Evolutionary conservation across 2,113 vertebrate genomes (phyloP), one percentile per base, ranked within the genome.

Genomic region (Datnioides undecimradiatus): DNA sequence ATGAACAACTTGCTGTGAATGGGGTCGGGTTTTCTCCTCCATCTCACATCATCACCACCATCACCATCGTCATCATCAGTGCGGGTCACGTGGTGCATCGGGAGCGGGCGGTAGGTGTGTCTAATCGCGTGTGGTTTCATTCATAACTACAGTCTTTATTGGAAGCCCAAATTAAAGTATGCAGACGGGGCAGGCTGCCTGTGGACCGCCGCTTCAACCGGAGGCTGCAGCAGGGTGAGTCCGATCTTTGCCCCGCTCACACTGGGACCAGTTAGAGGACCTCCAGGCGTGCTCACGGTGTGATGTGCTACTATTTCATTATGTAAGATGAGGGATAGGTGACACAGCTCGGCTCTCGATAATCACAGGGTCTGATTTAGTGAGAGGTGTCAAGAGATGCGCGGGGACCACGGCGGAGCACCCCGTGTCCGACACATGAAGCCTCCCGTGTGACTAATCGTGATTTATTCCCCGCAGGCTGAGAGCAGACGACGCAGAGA

Each of bases 131-230:
- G 88, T 81, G 87, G 90, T 90, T 95, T 95, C 94, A 95, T 95
- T 95, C 95, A 95, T 96, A 95, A 96, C 91, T 95, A 90, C 89
- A 77, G 82, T 91, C 79, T 52, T 88, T 75, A 87, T 92, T 88
- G 75, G 82, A 76, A 90, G 93, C 90, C 85, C 75, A 80, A 91
- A 93, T 91, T 88, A 91, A 94, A 94, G 89, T 87, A 93, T 90
- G 87, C 90, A 82, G 88, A 87, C 86, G 79, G 88, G 67, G 80
- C 82, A 72, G 70, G 82, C 85, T 78, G 83, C 70, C 76, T 76
- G 87, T 62, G 90, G 86, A 92, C 70, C 86, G 76, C 76, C 84
- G 81, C 89, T 77, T 85, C 87, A 69, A 33, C 68, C 73, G n/a
- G 80, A 90, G 23, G 82, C 86, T 84, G 64, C 89, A 72, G 59